Evolutionary conservation across 2,113 vertebrate species (phyloP).

Genomic region (Saccopteryx bilineata): DNA sequence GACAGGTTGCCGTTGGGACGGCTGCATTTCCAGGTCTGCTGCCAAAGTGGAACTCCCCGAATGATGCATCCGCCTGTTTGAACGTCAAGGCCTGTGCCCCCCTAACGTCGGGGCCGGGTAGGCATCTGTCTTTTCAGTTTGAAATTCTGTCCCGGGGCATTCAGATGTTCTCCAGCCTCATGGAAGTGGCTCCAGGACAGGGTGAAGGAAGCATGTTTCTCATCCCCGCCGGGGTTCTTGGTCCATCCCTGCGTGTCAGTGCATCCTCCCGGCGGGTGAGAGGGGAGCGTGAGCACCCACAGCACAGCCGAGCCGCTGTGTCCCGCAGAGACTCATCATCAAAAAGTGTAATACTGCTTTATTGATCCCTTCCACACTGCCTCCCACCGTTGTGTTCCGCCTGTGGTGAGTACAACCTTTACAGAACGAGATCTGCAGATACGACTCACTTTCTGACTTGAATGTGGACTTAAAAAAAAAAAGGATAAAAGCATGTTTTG

Average conservation of each 20-base stretch:
- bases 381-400: conserved; percentile 87
- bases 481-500: conserved; percentile 84
- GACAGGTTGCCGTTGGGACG: background rate
- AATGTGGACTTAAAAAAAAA: conserved; percentile 81
- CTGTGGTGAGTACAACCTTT: conserved; percentile 88
- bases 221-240: conserved; percentile 2
- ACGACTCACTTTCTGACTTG: conserved; percentile 86
- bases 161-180: conserved; percentile 41
- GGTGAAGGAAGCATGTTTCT: conserved; percentile 63
- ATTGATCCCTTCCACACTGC: conserved; percentile 86
- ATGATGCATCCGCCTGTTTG: background rate
- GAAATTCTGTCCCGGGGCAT: conserved; percentile 20
- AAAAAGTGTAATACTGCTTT: conserved; percentile 87
- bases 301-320: conserved; percentile 83
- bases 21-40: no score
- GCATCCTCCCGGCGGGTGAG: conserved; percentile 81
- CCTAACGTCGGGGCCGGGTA: background rate
- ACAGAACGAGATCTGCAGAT: conserved; percentile 88
- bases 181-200: conserved; percentile 16
- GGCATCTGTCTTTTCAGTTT: conserved; percentile 50
- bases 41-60: background rate
- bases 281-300: conserved; percentile 77
- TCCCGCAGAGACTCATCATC: conserved; percentile 87
- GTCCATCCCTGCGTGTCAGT: conserved; percentile 66
- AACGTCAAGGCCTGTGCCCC: conserved; percentile 68